A percentile compares a stretch with the other conserved stretches of the same genome.
Conservation (phyloP, 2,797 vertebrate species). For the Delichon dasypus region DNA sequence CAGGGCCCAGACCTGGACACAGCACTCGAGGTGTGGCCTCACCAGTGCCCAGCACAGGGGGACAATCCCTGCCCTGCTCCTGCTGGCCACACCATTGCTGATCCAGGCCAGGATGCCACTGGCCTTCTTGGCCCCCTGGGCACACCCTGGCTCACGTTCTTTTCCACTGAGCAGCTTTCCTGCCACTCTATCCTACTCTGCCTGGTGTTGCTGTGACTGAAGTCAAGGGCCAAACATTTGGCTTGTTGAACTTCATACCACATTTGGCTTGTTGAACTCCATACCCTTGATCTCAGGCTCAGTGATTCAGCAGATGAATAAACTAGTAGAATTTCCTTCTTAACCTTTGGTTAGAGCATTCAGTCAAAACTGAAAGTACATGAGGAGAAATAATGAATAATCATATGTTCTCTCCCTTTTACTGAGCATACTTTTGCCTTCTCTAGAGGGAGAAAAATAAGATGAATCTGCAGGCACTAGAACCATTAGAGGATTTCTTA, state of each 20-base stretch:
- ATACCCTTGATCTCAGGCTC: background rate
- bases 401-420: accelerated
- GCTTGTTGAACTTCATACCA: background rate
- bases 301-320: background rate
- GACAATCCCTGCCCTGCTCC: background rate
- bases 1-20: background rate
- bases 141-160: background rate
- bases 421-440: background rate
- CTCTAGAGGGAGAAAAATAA: background rate
- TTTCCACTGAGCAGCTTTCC: background rate
- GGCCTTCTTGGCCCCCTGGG: background rate
- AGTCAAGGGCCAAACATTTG: background rate
- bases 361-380: background rate
- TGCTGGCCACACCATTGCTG: background rate
- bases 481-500: background rate
- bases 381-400: background rate
- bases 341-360: background rate
- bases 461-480: background rate
- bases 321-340: background rate
- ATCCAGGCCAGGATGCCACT: background rate
- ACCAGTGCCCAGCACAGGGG: background rate
- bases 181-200: accelerated
- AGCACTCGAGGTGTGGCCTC: background rate
- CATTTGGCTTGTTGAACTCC: background rate
- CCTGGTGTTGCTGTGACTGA: too few relatives aligned